Percentiles rank a stretch among this genome's conserved stretches.
phyloP scores from a whole-genome alignment of 1,140 invertebrate genomes.

The Achatina immaculata region DNA sequence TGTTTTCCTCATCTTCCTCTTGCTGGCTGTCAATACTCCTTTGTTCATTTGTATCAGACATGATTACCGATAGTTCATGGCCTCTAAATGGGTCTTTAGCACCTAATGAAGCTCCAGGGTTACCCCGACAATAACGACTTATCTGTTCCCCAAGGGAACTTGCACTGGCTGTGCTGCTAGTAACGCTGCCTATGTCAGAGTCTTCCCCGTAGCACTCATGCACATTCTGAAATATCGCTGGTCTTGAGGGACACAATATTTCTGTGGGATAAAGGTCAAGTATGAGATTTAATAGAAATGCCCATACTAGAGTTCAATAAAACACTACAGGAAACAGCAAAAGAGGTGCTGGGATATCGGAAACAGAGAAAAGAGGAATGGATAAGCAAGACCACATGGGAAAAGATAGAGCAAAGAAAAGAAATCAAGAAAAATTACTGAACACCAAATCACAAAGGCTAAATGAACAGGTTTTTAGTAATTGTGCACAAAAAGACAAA shows the following conservation, averaged over 20 bases:
- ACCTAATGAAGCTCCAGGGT: slow-evolving; percentile 7
- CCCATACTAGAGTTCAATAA: too few species aligned
- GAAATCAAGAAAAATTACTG: too few species aligned
- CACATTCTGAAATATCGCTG: too few species aligned
- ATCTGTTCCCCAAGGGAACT: slow-evolving; percentile 32
- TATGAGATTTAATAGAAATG: neutral
- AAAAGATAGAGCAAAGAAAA: too few species aligned
- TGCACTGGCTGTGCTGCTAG: slow-evolving; percentile 28
- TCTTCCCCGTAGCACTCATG: neutral
- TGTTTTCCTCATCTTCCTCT: neutral
- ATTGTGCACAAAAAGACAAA: too few species aligned
- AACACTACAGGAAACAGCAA: too few species aligned
- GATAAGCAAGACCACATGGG: too few species aligned
- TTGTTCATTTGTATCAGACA: slow-evolving; percentile 18
- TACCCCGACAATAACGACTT: slow-evolving; percentile 15
- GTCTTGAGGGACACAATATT: too few species aligned
- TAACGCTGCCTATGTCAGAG: slow-evolving; percentile 29
- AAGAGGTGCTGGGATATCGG: too few species aligned
- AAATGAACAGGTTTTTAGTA: too few species aligned
- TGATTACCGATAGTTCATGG: slow-evolving; percentile 10
- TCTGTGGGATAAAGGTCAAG: neutral
- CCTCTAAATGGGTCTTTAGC: neutral
- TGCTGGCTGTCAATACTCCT: neutral
- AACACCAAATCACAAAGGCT: too few species aligned
- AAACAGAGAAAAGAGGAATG: too few species aligned